Evolutionary conservation across 2,888 invertebrate genomes (phyloP).

Genomic region (Stenodera caucasica): DNA sequence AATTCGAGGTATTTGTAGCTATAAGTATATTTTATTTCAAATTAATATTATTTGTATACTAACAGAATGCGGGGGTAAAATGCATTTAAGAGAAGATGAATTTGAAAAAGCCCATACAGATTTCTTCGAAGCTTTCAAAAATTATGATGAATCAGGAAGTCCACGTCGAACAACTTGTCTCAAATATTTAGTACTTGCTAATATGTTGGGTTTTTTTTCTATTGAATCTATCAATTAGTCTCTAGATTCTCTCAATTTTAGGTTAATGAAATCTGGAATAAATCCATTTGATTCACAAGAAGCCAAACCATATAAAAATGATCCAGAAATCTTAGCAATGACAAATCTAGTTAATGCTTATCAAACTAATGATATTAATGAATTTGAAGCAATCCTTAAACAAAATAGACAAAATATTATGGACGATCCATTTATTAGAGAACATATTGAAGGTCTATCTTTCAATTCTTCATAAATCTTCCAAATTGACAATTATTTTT

Average conservation of each 20-base stretch:
- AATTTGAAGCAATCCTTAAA: conserved; percentile 95
- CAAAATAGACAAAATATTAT: conserved; percentile 94
- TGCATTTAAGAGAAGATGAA: conserved; percentile 97
- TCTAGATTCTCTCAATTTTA: neutral
- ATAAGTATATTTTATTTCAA: no score
- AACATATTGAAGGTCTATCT: conserved; percentile 86
- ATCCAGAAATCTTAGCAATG: conserved; percentile 98
- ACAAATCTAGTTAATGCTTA: conserved; percentile 98
- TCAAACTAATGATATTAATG: conserved; percentile 97
- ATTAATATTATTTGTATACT: no score
- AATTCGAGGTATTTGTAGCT: conserved; percentile 66
- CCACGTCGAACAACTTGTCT: conserved; percentile 94
- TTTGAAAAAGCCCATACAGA: conserved; percentile 99
- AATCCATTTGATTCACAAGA: conserved; percentile 99
- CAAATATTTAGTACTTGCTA: conserved; percentile 93
- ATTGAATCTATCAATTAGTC: no score
- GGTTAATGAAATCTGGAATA: conserved; percentile 87
- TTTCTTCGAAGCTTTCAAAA: conserved; percentile 99
- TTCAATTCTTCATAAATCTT: conserved; percentile 5
- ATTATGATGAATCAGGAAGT: conserved; percentile 98
- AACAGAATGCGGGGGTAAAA: conserved; percentile 96
- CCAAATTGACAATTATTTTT: conserved; percentile 29
- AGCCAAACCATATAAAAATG: conserved; percentile 98
- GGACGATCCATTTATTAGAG: conserved; percentile 98
- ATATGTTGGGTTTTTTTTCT: conserved; percentile 73